Base-by-base conservation (phyloP, 2,888 invertebrate species). In the Tetrapedia diversipes region DNA sequence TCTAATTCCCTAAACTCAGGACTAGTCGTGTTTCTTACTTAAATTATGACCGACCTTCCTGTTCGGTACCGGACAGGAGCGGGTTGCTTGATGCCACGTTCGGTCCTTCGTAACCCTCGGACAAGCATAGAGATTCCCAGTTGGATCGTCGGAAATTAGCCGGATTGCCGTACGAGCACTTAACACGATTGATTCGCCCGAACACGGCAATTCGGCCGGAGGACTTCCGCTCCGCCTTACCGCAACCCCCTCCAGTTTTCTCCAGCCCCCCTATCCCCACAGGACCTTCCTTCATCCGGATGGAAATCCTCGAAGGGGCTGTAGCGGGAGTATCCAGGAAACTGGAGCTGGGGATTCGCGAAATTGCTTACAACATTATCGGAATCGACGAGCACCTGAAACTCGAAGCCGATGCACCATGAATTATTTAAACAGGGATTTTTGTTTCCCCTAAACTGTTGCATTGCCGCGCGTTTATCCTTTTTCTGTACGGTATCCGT, bases 161-260 rank as follows among this genome's bases (percentile, higher is more conserved):
- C 63, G 77, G 80, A 80, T 80, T 80, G 77, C 71, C 72, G 80
- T 82, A 77, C 82, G 77, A 77, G 74, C 82, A 82, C 80, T 82
- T 82, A 80, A 77, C 82, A 77, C 83, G 82, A 82, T 82, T 82
- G 82, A 82, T 82, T 82, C 74, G 29, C 68, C 39, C 57, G 80
- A 83, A 83, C 71, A 69, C 76, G 69, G 64, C 74, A 67, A 75
- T 77, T 79, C 74, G 65, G 45, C 56, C 75, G 10, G 53, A 72
- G 75, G 79, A 76, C 77, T 71, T 65, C 66, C 77, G 68, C 32
- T 37, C 19, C 43, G 47, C 68, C 60, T 37, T 53, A 57, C 59
- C 57, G 43, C 56, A 43, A 10, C 41, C 61, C 29, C 59, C 37
- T 27, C 49, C n/a, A n/a, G n/a, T 16, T 49, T 27, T 49, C 16